A percentile compares a stretch with the other conserved stretches of the same genome.
Conservation (phyloP, 2,888 invertebrate genomes). For the Achlya flavicornis region DNA sequence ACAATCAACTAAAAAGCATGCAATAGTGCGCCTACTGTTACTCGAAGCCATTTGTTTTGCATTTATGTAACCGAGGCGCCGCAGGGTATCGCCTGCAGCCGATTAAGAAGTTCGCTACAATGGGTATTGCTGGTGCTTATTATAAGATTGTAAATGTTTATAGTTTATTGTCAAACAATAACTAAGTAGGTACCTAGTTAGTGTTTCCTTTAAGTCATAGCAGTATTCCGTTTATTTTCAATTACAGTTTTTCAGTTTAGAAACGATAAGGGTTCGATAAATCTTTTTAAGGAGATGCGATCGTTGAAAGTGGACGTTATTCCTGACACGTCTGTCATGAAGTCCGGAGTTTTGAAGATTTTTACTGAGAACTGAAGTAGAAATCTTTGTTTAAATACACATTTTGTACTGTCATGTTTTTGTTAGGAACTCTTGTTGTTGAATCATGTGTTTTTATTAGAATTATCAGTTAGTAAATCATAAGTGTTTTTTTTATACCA, state of each 20-base stretch:
- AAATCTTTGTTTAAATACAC: constrained; percentile 27
- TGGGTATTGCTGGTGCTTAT: constrained; percentile 3
- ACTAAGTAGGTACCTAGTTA: not conserved
- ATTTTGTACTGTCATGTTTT: constrained; percentile 32
- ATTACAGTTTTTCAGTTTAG: constrained; percentile 80
- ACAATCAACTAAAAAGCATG: not conserved
- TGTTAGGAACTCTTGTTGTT: constrained; percentile 37
- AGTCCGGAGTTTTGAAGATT: constrained; percentile 50
- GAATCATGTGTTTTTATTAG: constrained; percentile 40
- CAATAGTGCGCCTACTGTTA: not conserved
- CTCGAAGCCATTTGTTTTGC: not conserved
- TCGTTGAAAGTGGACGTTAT: constrained; percentile 38
- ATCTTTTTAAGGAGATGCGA: constrained; percentile 70
- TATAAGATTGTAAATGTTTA: constrained; percentile 3
- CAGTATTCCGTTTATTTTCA: constrained; percentile 56
- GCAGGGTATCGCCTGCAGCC: not conserved
- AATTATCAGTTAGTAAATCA: constrained; percentile 33
- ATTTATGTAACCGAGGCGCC: constrained; percentile 3
- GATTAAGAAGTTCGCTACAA: constrained; percentile 8
- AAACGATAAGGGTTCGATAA: constrained; percentile 77
- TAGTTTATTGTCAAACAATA: constrained; percentile 11
- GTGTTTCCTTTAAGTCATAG: constrained; percentile 32
- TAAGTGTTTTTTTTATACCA: constrained; percentile 37
- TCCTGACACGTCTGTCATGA: constrained; percentile 30
- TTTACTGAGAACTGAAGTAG: constrained; percentile 39